Base-by-base conservation (phyloP, 2,113 vertebrate genomes). In the Psophia crepitans region DNA sequence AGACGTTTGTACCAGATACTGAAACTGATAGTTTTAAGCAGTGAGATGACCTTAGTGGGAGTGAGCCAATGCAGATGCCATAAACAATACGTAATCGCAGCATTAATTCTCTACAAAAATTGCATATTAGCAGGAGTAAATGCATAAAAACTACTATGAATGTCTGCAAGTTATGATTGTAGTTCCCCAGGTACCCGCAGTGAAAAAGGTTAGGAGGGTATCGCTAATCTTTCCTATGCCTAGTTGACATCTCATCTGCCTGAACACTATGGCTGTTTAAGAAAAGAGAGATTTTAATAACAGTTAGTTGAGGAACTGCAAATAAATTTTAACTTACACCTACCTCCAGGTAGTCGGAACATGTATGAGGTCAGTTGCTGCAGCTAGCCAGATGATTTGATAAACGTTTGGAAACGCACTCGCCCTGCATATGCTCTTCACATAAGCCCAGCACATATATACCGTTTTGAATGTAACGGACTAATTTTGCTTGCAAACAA, bases 311-410 rank as follows among this genome's bases (percentile, higher is more conserved):
- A 85, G 23, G 13, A 82, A 85, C 30, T 24, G 33, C 9, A 91
- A 78, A 78, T 39, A 64, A 32, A 64, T 68, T 79, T 71, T 76
- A 64, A 68, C 3, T 49, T 3, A 51, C 8, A 60, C 11, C 24
- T 80, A 33, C 35, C 18, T 73, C 26, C 16, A 58, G 7, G 11
- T 19, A 61, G 37, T 24, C 19, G 60, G 44, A 85, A 76, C 9
- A 64, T 1, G 5, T 5, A 28, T 6, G n/a, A 4, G 0, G 14
- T 22, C 54, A 61, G 44, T 12, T 20, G 1, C 37, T 53, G 27
- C 41, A 74, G 46, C 43, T 12, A 73, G 54, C 23, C 30, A 41
- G 35, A 20, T n/a, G 26, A 91, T 37, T 65, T 23, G 15, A 61
- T 14, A 32, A 84, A 43, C 48, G 39, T 1, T 1, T 61, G 44